Conservation (phyloP, 1,140 invertebrate species). For the Drosophila ficusphila region DNA sequence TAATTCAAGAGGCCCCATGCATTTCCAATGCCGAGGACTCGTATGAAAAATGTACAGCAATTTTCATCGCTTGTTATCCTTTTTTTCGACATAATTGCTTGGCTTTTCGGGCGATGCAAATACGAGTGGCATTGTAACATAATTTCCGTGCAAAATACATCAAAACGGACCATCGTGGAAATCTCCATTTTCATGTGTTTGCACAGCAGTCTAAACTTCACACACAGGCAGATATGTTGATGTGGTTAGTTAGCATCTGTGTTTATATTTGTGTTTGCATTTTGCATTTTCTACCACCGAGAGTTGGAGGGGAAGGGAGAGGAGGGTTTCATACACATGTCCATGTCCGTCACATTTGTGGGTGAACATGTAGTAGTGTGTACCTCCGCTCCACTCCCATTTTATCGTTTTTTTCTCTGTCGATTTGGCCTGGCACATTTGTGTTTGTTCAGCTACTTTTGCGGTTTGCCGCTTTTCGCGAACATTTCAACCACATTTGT, state of each 20-base stretch:
- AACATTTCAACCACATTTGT: constrained; percentile 79
- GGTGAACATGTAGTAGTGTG: constrained; percentile 48
- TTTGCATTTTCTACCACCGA: constrained; percentile 63
- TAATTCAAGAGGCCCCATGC: constrained; percentile 79
- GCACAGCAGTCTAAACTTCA: constrained; percentile 31
- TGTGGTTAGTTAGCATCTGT: constrained; percentile 81
- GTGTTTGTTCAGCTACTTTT: constrained; percentile 81
- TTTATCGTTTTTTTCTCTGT: constrained; percentile 43
- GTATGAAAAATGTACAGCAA: constrained; percentile 73
- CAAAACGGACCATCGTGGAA: constrained; percentile 64
- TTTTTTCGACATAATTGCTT: constrained; percentile 29
- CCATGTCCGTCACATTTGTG: constrained; percentile 62
- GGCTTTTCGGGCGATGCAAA: constrained; percentile 18
- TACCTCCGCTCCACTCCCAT: constrained; percentile 33
- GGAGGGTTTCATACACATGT: constrained; percentile 27
- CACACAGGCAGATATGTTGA: constrained; percentile 32
- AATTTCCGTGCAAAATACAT: constrained; percentile 77
- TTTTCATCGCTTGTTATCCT: constrained; percentile 36
- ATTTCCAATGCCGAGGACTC: constrained; percentile 65
- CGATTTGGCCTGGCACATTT: constrained; percentile 74
- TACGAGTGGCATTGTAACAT: constrained; percentile 74
- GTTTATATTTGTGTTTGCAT: constrained; percentile 78
- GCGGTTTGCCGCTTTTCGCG: constrained; percentile 79
- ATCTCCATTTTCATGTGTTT: constrained; percentile 63
- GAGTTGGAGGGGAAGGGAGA: background rate